phyloP scores from a whole-genome alignment of 2,888 invertebrate genomes.

The Hecatera dysodea region DNA sequence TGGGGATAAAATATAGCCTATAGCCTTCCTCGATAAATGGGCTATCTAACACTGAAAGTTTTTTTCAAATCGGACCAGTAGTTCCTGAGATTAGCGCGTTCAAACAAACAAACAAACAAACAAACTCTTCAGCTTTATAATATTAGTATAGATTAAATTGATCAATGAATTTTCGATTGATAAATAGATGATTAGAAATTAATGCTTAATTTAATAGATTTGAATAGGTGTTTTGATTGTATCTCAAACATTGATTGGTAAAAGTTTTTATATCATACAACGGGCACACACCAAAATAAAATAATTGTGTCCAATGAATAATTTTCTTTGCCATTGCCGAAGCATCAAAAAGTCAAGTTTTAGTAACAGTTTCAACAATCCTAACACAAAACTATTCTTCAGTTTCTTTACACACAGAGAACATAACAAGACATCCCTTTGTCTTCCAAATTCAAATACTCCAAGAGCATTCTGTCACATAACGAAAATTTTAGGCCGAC shows the following conservation, averaged over 20 bases:
- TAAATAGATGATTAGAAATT: background rate
- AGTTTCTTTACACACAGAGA: background rate
- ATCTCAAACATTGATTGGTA: background rate
- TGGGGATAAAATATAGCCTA: too few species aligned
- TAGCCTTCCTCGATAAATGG: too few species aligned
- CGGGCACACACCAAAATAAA: background rate
- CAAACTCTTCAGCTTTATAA: too few species aligned
- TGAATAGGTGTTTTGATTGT: background rate
- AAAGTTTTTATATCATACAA: background rate
- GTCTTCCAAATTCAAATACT: slow-evolving; percentile 39
- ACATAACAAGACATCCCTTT: slow-evolving; percentile 10
- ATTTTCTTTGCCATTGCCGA: background rate
- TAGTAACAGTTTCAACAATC: background rate
- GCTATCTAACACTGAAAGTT: too few species aligned
- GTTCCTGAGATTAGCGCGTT: too few species aligned
- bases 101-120: too few species aligned
- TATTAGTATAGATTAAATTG: too few species aligned
- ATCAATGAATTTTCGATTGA: slow-evolving; percentile 9
- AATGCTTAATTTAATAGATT: background rate
- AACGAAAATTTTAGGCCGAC: slow-evolving; percentile 52
- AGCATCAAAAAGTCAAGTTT: background rate
- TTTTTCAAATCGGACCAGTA: too few species aligned
- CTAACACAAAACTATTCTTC: background rate
- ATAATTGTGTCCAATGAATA: background rate
- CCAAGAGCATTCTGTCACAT: slow-evolving; percentile 32